Base-by-base conservation (phyloP, 2,797 vertebrate genomes). In the Acipenser oxyrinchus region DNA sequence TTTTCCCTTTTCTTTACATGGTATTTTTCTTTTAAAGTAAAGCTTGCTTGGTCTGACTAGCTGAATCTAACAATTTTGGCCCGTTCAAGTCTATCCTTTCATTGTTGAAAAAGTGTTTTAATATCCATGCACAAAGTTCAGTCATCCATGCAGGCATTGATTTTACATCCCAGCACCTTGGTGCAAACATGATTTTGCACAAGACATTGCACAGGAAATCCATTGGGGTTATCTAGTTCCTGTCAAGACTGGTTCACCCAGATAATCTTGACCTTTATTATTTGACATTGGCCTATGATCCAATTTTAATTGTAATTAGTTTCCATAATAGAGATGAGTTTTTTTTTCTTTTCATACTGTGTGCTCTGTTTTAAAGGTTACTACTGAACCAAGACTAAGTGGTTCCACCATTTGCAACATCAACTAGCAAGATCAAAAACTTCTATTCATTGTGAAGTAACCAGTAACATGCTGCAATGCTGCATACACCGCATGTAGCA, bases 231-330 rank as follows among this genome's bases (percentile, higher is more conserved):
- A 60, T 68, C 55, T 49, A 68, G 50, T 57, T 23, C 62, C 57
- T 4, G 48, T 13, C 64, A 58, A 12, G 9, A 63, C 52, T 6
- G 15, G 9, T 50, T 18, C 10, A 58, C 6, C 10, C 37, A 61
- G 63, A 63, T 70, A 67, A 70, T 48, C 65, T 51, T 11, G 55
- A 57, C 10, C 61, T 66, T 48, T 49, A 70, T 67, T 58, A 57
- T 60, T 51, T 64, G 53, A 63, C 61, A 50, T 63, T 9, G 49
- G 37, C 11, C 7, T 59, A 52, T 51, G 66, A 67, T 11, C 9
- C 18, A 23, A 51, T 12, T 37, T 52, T 48, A 37, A 49, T 64
- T 67, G 66, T 49, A 59, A 59, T 63, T 66, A 13, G 51, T 63
- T 67, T 53, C 49, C 18, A 49, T 12, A 37, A 60, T 13, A 52